Evolutionary conservation across 2,797 vertebrate species (phyloP).

Genomic region (Manis javanica): DNA sequence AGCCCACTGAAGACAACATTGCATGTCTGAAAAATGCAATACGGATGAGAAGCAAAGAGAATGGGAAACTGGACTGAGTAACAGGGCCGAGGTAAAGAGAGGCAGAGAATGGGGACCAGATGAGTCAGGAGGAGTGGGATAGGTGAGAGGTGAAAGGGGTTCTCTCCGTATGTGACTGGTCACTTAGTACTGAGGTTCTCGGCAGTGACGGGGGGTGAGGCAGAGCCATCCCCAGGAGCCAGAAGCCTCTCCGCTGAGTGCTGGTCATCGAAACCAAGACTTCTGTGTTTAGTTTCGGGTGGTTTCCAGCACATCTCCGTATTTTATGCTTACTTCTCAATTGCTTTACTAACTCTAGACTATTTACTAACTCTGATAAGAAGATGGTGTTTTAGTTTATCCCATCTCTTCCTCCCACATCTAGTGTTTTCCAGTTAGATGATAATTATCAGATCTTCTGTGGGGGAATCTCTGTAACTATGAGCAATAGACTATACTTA

Average conservation of each 20-base stretch:
- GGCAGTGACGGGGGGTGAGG: background rate
- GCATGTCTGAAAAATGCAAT: background rate
- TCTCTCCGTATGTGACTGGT: background rate
- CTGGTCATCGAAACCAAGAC: background rate
- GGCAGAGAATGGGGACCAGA: background rate
- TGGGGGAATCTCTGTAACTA: background rate
- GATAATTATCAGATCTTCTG: background rate
- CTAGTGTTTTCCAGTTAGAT: background rate
- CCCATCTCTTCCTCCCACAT: background rate
- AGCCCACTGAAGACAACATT: background rate
- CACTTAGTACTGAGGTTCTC: background rate
- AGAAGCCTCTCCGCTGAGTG: background rate
- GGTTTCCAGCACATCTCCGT: background rate
- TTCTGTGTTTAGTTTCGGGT: background rate
- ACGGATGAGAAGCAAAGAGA: slow-evolving; percentile 22
- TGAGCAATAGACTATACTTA: background rate
- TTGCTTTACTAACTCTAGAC: background rate
- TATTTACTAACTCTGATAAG: slow-evolving; percentile 11
- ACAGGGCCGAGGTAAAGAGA: background rate
- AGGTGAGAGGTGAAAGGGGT: background rate
- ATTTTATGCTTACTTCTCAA: background rate
- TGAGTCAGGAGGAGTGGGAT: too few species aligned
- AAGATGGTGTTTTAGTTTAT: background rate
- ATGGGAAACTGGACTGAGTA: background rate
- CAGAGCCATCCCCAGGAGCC: background rate